phyloP scores from a whole-genome alignment of 2,113 vertebrate species.

The Rhinolophus ferrumequinum region DNA sequence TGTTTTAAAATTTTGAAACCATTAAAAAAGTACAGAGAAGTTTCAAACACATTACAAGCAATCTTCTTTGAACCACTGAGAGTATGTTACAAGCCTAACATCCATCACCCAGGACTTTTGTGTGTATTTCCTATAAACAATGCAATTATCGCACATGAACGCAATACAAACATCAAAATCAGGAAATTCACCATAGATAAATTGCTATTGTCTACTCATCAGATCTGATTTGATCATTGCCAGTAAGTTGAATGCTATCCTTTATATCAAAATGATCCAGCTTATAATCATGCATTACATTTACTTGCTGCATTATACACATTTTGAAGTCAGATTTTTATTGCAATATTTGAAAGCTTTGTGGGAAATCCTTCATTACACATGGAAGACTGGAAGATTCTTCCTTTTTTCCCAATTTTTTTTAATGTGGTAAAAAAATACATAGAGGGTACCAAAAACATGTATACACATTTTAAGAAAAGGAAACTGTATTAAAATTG shows the following conservation, averaged over 20 bases:
- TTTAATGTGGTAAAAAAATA: neutral
- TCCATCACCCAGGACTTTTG: neutral
- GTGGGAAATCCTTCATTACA: neutral
- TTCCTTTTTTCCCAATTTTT: neutral
- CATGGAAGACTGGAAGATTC: neutral
- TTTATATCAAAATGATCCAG: neutral
- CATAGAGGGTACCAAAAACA: too few species aligned
- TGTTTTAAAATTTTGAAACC: neutral
- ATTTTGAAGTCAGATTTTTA: constrained; percentile 47
- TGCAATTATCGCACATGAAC: neutral
- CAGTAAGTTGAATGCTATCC: neutral
- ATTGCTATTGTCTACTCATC: neutral
- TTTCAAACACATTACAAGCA: neutral
- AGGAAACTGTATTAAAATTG: too few species aligned
- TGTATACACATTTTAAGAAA: neutral
- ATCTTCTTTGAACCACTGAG: neutral
- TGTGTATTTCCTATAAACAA: neutral
- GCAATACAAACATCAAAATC: neutral
- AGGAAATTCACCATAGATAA: neutral
- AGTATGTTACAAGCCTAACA: neutral
- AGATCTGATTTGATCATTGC: neutral
- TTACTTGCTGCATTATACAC: neutral
- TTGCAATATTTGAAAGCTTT: constrained; percentile 14
- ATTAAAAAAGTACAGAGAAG: neutral
- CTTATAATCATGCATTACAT: neutral